Percentiles rank a stretch among this genome's conserved stretches.
Evolutionary conservation across 2,888 invertebrate genomes (phyloP).

Genomic region (Anthophora plumipes): DNA sequence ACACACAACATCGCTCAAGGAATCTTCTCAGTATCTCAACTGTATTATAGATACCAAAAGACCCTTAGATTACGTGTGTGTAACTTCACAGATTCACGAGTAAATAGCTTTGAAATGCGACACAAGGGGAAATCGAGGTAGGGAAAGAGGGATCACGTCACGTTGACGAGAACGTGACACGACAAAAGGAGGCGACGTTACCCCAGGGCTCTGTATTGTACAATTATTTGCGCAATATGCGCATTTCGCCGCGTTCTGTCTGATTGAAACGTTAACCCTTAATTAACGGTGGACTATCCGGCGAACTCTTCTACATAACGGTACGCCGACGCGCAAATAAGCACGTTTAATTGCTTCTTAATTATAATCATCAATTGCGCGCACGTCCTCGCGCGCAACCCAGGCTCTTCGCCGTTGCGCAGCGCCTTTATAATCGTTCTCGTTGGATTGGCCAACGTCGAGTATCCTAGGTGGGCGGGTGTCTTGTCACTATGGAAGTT

Average conservation of each 20-base stretch:
- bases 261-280: constrained; percentile 71
- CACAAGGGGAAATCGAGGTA: not conserved
- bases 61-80: not conserved
- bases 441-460: constrained; percentile 45
- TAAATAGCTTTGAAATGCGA: constrained; percentile 1
- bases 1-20: not conserved
- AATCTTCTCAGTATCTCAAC: not conserved
- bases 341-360: constrained; percentile 67
- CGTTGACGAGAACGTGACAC: not conserved
- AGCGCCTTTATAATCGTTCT: constrained; percentile 43
- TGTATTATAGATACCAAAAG: not conserved
- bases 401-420: not conserved
- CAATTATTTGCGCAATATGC: constrained; percentile 55
- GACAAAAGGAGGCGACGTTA: constrained; percentile 32
- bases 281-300: constrained; percentile 62
- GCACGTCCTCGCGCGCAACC: constrained; percentile 29
- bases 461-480: constrained; percentile 55
- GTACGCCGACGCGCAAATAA: constrained; percentile 63
- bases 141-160: not conserved
- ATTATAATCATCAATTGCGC: constrained; percentile 68
- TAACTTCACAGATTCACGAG: not conserved
- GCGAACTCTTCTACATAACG: constrained; percentile 54
- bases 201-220: constrained; percentile 32
- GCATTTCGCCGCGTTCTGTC: constrained; percentile 21
- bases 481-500: constrained; percentile 51